Base-by-base conservation (phyloP, 2,888 invertebrate genomes). In the Sarcophaga carnaria region DNA sequence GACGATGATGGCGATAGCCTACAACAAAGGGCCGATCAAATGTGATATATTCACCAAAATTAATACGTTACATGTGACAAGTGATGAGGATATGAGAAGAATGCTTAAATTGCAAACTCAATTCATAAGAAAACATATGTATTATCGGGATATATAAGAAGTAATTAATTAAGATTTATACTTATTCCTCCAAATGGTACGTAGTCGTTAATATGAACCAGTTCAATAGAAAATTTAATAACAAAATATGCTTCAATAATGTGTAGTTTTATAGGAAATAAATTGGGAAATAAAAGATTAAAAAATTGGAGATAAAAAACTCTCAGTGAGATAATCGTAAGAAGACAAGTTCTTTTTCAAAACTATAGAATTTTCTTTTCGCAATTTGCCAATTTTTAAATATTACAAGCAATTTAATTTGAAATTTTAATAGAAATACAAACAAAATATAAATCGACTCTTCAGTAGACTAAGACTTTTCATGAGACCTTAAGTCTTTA, bases 1-100 rank as follows among this genome's bases (percentile, higher is more conserved):
- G 90, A 83, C 25, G 89, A 90, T 17, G 85, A 82, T 25, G 81
- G 14, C 60, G 49, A 83, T 79, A 72, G 27, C 62, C 14, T 69
- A 54, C 63, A 80, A 37, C 69, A 80, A 81, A 82, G 77, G 77
- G 63, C 82, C 62, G 80, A 84, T 76, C 72, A 87, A 87, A 88
- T 86, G 80, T 84, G 77, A 83, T 84, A 86, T 49, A 71, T 22
- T 45, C 71, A 67, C 20, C 69, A 64, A 60, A 63, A 76, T 25
- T 80, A 62, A 74, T 37, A 5, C 1, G 54, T 14, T 20, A 49
- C 22, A 76, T 22, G n/a, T 14, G 0, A 20, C 37, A 59, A 20
- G 45, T 37, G 25, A 27, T 14, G 11, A 66, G 14, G 59, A 5
- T 60, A 6, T 60, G 17, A 69, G 54, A 22, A 67, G 25, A 37